Base-by-base conservation (phyloP, 2,113 vertebrate species). In the Ceyx cyanopectus region DNA sequence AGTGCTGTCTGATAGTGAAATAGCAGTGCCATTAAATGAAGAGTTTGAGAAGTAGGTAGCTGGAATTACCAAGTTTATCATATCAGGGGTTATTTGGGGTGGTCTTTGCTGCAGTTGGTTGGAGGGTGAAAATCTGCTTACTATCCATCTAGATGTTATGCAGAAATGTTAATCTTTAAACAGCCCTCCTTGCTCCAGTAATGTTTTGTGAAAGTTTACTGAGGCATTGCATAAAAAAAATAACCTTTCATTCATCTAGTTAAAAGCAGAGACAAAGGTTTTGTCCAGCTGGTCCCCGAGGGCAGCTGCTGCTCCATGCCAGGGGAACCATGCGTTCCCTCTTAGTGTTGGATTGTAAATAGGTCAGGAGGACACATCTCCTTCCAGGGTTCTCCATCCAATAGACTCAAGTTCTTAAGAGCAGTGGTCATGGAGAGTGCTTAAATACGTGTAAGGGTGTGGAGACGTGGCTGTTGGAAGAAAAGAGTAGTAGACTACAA, bases 251-350 rank as follows among this genome's bases (percentile, higher is more conserved):
- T 85, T 87, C 7, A 9, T 61, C 6, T 26, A 15, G 30, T 68
- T 53, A 69, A 37, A 67, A 76, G 30, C 4, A 0, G 12, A 85
- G 54, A 41, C 8, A 32, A 65, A 22, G 13, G 29, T 53, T 83
- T 84, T 43, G 34, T 60, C 43, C 3, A 2, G n/a, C 56, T 66
- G 56, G 40, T 88, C n/a, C 34, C 22, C 0, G 0, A 34, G 34
- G 34, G 40, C 3, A 4, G 18, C 57, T 12, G 6, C 32, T 3
- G 13, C 66, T 45, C 40, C 0, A 1, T 51, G n/a, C 32, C 2
- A 5, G 29, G 41, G 20, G 29, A 66, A 2, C 22, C 2, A 4
- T 3, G 6, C 0, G 0, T 57, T 50, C 46, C 34, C 27, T 2
- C 32, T 48, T 79, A 22, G n/a, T 17, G 15, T n/a, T 3, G 2